Evolutionary conservation across 2,797 vertebrate genomes (phyloP), one percentile per base, ranked within the genome.

Genomic region (Hybognathus amarus): DNA sequence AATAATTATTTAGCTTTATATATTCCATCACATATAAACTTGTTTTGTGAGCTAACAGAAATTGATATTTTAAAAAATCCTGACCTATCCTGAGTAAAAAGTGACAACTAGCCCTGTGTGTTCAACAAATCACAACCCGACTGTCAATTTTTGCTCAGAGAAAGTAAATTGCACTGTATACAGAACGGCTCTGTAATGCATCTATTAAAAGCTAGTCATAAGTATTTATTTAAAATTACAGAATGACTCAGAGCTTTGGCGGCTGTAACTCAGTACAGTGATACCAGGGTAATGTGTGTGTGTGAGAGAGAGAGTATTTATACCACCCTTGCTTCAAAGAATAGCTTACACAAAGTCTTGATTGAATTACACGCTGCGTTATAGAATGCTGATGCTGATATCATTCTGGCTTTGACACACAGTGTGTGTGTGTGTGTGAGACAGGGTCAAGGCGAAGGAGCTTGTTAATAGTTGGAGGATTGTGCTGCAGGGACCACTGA

Each of bases 401-500:
- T 84, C 38, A 68, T 73, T 77, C 40, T 79, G 40, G 40, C 27
- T 63, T 30, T 63, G 59, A 61, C 56, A 27, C 56, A 24, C n/a
- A 6, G 0, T 27, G 24, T 13, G 24, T 42, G 40, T 42, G 40
- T 42, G 42, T 42, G 68, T 79, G 83, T 15, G 63, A 66, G 45
- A 92, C 89, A 86, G 92, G 91, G 91, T 94, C 93, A 94, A 91
- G 91, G 90, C 88, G 59, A 18, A 87, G 94, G 90, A 90, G 89
- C 93, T 95, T 92, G 93, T 94, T 93, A 93, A 94, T 93, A 93
- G 94, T 94, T 56, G 54, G 89, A 91, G 93, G 89, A 92, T 94
- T 93, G 94, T 93, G 93, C 94, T 91, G 61, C 87, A 89, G 94
- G 93, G 94, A 93, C 91, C 90, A 84, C 84, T 85, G 87, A 92